phyloP scores from a whole-genome alignment of 2,888 invertebrate genomes.

The Monochamus alternatus region DNA sequence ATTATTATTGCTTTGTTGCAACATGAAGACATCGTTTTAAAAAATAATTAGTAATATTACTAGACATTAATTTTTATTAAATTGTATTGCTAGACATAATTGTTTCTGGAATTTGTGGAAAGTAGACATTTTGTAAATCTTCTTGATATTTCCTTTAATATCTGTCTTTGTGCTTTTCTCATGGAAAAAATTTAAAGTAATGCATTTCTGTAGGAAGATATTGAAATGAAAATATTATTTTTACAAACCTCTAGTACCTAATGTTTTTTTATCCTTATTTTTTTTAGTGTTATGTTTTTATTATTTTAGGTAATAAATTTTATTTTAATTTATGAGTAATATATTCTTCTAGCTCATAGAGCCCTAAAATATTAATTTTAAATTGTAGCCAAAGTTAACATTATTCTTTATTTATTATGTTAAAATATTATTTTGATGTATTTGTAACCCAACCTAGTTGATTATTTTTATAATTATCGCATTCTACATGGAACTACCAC shows the following conservation, averaged over 20 bases:
- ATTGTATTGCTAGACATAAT: no score
- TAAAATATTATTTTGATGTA: slow-evolving; percentile 51
- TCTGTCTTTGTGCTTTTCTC: slow-evolving; percentile 26
- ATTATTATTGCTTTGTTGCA: no score
- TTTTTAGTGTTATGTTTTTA: slow-evolving; percentile 49
- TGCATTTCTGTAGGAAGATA: slow-evolving; percentile 49
- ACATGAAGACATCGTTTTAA: no score
- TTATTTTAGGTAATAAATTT: slow-evolving; percentile 41
- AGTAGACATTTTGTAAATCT: background rate
- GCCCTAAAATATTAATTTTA: slow-evolving; percentile 61
- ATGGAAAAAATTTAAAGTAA: slow-evolving; percentile 13
- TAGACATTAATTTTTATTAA: no score
- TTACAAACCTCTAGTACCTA: slow-evolving; percentile 47
- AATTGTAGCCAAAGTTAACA: slow-evolving; percentile 70
- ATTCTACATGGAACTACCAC: slow-evolving; percentile 25
- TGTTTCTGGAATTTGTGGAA: background rate
- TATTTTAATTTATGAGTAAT: slow-evolving; percentile 60
- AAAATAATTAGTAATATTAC: no score
- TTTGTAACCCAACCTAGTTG: slow-evolving; percentile 40
- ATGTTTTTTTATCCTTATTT: slow-evolving; percentile 46
- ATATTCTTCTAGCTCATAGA: slow-evolving; percentile 62
- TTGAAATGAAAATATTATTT: slow-evolving; percentile 43
- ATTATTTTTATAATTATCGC: slow-evolving; percentile 37
- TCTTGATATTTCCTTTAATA: background rate
- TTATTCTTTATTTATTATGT: slow-evolving; percentile 68